Evolutionary conservation across 2,888 invertebrate genomes (phyloP).

Genomic region (Prenolepis imparis): DNA sequence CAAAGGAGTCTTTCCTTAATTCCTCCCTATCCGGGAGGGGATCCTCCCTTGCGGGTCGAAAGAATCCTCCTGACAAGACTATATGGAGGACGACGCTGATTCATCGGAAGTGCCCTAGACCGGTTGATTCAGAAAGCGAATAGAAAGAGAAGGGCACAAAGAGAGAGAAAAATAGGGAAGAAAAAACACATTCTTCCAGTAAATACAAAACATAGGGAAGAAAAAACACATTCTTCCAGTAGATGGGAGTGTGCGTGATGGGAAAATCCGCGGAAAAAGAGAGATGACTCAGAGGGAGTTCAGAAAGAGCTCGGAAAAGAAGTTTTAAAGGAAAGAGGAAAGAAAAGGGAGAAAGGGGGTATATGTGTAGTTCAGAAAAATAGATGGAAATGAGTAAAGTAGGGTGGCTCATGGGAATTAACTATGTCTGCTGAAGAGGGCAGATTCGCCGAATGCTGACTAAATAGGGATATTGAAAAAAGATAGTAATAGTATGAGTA

Average conservation of each 20-base stretch:
- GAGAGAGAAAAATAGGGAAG: background rate
- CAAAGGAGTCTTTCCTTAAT: constrained; percentile 30
- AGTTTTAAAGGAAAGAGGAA: constrained; percentile 1
- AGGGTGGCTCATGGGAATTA: constrained; percentile 33
- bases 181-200: constrained; percentile 49
- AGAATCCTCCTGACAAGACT: constrained; percentile 5
- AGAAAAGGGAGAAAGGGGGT: background rate
- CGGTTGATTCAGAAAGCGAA: constrained; percentile 55
- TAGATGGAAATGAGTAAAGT: constrained; percentile 42
- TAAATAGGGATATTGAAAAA: background rate
- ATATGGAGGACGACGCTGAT: constrained; percentile 30
- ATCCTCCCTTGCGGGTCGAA: constrained; percentile 9
- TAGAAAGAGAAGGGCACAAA: background rate
- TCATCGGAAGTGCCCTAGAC: constrained; percentile 35
- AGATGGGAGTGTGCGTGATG: constrained; percentile 12
- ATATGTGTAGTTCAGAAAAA: constrained; percentile 35
- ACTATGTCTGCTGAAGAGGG: constrained; percentile 24
- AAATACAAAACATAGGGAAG: constrained; percentile 22
- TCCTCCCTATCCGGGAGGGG: background rate
- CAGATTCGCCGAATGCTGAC: background rate
- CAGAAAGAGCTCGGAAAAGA: background rate
- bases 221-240: constrained; percentile 49
- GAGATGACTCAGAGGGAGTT: background rate
- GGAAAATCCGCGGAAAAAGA: constrained; percentile 36
- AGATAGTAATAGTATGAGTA: background rate